phyloP scores from a whole-genome alignment of 2,797 vertebrate genomes.

The Brotula barbata region DNA sequence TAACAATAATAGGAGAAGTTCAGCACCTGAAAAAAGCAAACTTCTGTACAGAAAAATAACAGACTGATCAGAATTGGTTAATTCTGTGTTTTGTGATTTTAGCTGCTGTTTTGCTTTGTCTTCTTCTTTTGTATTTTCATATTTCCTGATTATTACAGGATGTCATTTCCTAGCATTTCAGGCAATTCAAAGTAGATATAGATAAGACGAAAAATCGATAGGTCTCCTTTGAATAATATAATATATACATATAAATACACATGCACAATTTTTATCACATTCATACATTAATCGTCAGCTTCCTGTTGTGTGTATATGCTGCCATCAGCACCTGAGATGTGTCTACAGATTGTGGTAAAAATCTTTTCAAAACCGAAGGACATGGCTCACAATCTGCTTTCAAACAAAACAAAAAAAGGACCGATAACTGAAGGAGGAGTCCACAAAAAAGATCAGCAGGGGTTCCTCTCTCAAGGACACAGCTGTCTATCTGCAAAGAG shows the following conservation, averaged over 20 bases:
- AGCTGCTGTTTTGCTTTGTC: constrained; percentile 1
- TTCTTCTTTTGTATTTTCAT: constrained; percentile 20
- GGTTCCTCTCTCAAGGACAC: constrained; percentile 58
- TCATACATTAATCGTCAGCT: constrained; percentile 39
- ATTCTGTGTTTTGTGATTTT: constrained; percentile 27
- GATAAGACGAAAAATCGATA: constrained; percentile 30
- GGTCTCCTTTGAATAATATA: constrained; percentile 31
- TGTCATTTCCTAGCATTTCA: constrained; percentile 22
- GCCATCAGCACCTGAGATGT: constrained; percentile 49
- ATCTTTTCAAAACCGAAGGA: constrained; percentile 51
- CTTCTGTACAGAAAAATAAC: constrained; percentile 28
- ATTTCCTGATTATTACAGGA: constrained; percentile 31
- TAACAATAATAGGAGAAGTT: constrained; percentile 15
- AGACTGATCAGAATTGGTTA: background rate
- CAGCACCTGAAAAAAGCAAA: constrained; percentile 19
- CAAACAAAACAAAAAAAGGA: constrained; percentile 31
- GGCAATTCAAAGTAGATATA: constrained; percentile 23
- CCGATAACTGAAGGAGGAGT: constrained; percentile 38
- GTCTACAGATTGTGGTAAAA: constrained; percentile 58
- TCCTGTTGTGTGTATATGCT: constrained; percentile 37
- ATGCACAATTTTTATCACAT: background rate
- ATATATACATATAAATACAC: too few species aligned
- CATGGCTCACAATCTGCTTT: constrained; percentile 51
- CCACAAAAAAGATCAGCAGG: constrained; percentile 42
- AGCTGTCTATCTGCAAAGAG: constrained; percentile 69